Evolutionary conservation across 1,140 invertebrate species (phyloP), one percentile per base, ranked within the genome.

Genomic region (Paramacrobiotus metropolitanus): DNA sequence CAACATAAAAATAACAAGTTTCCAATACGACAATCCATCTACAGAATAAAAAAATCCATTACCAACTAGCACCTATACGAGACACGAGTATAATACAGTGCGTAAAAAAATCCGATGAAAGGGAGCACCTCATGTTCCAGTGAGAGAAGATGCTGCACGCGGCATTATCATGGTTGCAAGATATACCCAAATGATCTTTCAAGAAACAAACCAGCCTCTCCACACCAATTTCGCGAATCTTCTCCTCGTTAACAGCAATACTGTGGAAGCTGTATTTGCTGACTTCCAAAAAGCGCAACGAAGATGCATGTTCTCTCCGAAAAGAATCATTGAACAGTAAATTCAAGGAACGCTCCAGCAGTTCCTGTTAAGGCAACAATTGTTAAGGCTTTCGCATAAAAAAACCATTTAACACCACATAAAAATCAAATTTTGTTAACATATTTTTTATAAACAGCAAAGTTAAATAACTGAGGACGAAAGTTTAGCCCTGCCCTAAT

Each of bases 11-110:
- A 59, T 94, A 79, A 73, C 82, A 95, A 0, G 85, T 87, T 68
- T 94, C 91, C 72, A 93, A 93, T 1, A 90, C 78, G 59, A 95
- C 79, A 31, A 95, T 77, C 85, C 90, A 93, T 55, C 74, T 75
- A 65, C 3, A 66, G 63, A 21, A 59, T 9, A 40, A 40, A 40
- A 40, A n/a, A 9, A 40, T 9, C n/a, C n/a, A 9, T 40, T 9
- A 9, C 9, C 34, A n/a, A 40, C 34, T 9, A 40, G 9, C 9
- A 9, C 34, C n/a, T 9, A 9, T n/a, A 40, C n/a, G 9, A n/a
- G 9, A 9, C n/a, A 9, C 9, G 9, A 9, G 34, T 40, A n/a
- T 9, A 9, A 40, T 9, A 40, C 34, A 40, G 34, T 9, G 34
- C n/a, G n/a, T n/a, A 40, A 40, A n/a, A n/a, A n/a, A n/a, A n/a